Evolutionary conservation across 1,140 invertebrate species (phyloP).

Genomic region (Anoplophora glabripennis): DNA sequence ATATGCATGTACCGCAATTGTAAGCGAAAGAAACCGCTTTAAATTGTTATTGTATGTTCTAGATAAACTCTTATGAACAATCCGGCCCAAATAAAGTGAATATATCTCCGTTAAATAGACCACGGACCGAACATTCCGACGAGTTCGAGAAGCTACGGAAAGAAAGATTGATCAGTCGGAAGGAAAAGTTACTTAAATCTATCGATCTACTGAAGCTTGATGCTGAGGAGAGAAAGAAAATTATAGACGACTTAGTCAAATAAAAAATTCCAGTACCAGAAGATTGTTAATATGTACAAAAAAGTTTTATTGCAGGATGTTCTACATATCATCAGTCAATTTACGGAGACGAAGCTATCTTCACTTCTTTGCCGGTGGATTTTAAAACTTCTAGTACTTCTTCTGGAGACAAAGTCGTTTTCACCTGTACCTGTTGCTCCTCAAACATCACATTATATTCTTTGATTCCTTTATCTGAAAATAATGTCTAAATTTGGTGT

Average conservation of each 20-base stretch:
- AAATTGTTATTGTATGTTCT: slow-evolving; percentile 1
- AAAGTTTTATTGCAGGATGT: neutral
- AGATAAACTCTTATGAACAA: slow-evolving; percentile 25
- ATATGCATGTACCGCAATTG: neutral
- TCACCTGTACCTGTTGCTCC: slow-evolving; percentile 66
- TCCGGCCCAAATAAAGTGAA: slow-evolving; percentile 23
- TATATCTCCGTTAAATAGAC: slow-evolving; percentile 5
- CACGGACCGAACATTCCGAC: slow-evolving; percentile 17
- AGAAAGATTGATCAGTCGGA: slow-evolving; percentile 21
- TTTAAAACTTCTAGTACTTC: slow-evolving; percentile 67
- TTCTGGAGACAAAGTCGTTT: slow-evolving; percentile 60
- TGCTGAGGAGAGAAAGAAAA: neutral
- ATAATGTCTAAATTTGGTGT: no score
- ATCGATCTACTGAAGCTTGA: slow-evolving; percentile 14
- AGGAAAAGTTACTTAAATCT: slow-evolving; percentile 20
- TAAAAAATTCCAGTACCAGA: neutral
- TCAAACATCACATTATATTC: slow-evolving; percentile 63
- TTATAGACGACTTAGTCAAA: slow-evolving; percentile 15
- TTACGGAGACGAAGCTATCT: slow-evolving; percentile 50
- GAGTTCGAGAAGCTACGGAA: slow-evolving; percentile 29
- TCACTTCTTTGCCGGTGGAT: slow-evolving; percentile 70
- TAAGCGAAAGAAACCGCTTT: neutral
- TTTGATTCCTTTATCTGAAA: slow-evolving; percentile 46
- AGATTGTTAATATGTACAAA: neutral
- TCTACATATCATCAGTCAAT: neutral